A percentile compares a stretch with the other conserved stretches of the same genome.
Conservation (phyloP, 2,797 vertebrate species). For the Aplochiton taeniatus region DNA sequence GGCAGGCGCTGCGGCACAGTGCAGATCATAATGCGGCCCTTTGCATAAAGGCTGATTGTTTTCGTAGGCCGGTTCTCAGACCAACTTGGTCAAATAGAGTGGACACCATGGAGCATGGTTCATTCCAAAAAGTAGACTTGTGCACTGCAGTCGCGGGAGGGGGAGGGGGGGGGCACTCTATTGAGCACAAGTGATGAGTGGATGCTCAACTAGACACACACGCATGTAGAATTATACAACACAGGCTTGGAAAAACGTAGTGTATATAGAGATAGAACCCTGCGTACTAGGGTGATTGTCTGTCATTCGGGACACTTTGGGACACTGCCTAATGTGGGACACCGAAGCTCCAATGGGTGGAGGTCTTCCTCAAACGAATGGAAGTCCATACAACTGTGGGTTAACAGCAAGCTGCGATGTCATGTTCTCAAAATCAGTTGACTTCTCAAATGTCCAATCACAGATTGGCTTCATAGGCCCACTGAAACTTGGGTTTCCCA, state of each 20-base stretch:
- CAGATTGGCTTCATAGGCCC: too few relatives aligned
- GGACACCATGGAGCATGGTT: constrained; percentile 28
- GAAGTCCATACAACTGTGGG: too few relatives aligned
- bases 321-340: too few relatives aligned
- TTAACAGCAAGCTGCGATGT: too few relatives aligned
- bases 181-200: not conserved
- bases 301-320: too few relatives aligned
- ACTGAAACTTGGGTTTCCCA: too few relatives aligned
- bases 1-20: constrained; percentile 24
- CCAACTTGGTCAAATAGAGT: constrained; percentile 30
- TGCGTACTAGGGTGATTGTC: too few relatives aligned
- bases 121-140: constrained; percentile 38
- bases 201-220: not conserved
- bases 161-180: constrained; percentile 13
- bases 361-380: too few relatives aligned
- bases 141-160: constrained; percentile 33
- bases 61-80: constrained; percentile 28
- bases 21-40: constrained; percentile 15
- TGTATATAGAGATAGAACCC: too few relatives aligned
- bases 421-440: too few relatives aligned
- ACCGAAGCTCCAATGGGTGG: too few relatives aligned
- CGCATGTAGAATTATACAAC: not conserved
- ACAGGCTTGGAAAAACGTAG: constrained; percentile 16
- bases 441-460: too few relatives aligned
- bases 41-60: constrained; percentile 25